Base-by-base conservation (phyloP, 1,140 invertebrate species). In the Papilio polytes region DNA sequence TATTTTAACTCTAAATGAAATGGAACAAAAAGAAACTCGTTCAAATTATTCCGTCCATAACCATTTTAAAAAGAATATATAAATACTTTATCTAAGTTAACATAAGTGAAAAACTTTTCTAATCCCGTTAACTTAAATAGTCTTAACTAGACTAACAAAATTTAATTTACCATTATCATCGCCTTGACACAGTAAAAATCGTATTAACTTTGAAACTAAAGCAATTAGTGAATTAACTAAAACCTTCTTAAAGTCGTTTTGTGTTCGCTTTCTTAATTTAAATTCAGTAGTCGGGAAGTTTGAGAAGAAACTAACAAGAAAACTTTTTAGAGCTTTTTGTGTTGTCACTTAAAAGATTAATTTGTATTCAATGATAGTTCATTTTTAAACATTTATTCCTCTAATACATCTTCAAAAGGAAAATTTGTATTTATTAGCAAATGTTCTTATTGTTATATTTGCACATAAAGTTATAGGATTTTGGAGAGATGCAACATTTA, bases 191-290 rank as follows among this genome's bases (percentile, higher is more conserved):
- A 26, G 74, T 76, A 76, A 76, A 76, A 76, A 76, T 46, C 20
- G 8, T 53, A 76, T 76, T 76, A 76, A 74, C n/a, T 51, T 51
- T 44, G n/a, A 76, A 76, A 76, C 74, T 76, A 51, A 76, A 76
- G 74, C 46, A 53, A 48, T 76, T 76, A 76, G 41, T 26, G 46
- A 74, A 76, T 76, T 51, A 76, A 22, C 44, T 76, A 76, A 36
- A 48, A 46, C 74, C 44, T 51, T 48, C 44, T 51, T 76, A 13
- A 74, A 48, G 73, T 10, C n/a, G 74, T 46, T 76, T 76, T 76
- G 74, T 51, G 74, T 76, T 48, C 44, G 22, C 44, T 76, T 53
- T 76, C 74, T 76, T 51, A 76, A 76, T 51, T 76, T 76, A 46
- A 74, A 46, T 74, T 76, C 44, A 76, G 41, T 74, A 44, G 46